Percentiles rank a stretch among this genome's conserved stretches.
These are phyloP conservation scores for Euzophera pinguis DNA, from an alignment of 2,888 invertebrate genomes.

Conservation along the genomic window DNA sequence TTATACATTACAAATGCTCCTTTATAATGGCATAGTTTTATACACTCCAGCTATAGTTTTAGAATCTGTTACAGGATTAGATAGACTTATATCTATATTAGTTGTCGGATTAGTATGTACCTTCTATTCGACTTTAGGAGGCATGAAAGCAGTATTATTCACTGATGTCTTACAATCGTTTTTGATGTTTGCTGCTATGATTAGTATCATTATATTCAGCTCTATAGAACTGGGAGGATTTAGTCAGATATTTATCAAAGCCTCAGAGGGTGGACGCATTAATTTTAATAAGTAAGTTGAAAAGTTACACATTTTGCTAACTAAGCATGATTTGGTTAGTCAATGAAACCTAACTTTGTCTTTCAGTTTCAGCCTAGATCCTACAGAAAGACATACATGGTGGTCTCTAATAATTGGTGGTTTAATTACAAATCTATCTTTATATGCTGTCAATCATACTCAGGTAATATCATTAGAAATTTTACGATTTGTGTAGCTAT, in stretches of 20 bases:
- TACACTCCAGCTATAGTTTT: constrained; percentile 96
- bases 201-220: constrained; percentile 88
- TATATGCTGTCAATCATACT: constrained; percentile 94
- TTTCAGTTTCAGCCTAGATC: constrained; percentile 86
- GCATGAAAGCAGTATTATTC: constrained; percentile 94
- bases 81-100: constrained; percentile 85
- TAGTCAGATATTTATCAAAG: constrained; percentile 84
- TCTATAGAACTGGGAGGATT: constrained; percentile 85
- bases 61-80: constrained; percentile 89
- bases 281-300: constrained; percentile 82
- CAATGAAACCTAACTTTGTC: constrained; percentile 12
- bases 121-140: constrained; percentile 92
- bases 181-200: constrained; percentile 91
- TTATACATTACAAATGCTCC: constrained; percentile 93
- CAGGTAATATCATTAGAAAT: constrained; percentile 55
- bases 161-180: constrained; percentile 92
- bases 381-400: constrained; percentile 91
- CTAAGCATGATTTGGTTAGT: neutral
- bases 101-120: constrained; percentile 89
- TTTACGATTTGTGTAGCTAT: neutral
- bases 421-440: constrained; percentile 86
- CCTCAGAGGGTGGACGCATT: constrained; percentile 84
- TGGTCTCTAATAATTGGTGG: constrained; percentile 91
- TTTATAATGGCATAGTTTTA: constrained; percentile 94
- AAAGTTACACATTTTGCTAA: neutral